These are phyloP conservation scores for Pedetes capensis DNA, from an alignment of 2,113 vertebrate species.

Conservation along the genomic window DNA sequence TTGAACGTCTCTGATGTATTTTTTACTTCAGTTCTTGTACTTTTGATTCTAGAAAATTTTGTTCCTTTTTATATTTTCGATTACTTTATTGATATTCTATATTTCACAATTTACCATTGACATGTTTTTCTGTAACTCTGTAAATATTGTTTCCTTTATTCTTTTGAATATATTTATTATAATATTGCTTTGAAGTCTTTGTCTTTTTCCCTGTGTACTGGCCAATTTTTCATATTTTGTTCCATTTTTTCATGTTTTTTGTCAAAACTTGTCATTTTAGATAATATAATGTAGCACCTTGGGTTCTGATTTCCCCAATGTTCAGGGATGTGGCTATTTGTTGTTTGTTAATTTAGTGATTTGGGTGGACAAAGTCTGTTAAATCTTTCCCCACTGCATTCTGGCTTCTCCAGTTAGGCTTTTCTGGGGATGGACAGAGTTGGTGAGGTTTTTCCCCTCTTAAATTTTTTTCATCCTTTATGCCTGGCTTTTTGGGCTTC, in stretches of 20 bases:
- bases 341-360: not conserved
- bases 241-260: not conserved
- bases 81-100: not conserved
- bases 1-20: not conserved
- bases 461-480: not conserved
- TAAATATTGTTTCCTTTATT: not conserved
- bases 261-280: not conserved
- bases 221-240: not conserved
- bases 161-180: not conserved
- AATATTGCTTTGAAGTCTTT: slow-evolving; percentile 15
- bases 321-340: not conserved
- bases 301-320: not conserved
- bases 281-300: not conserved
- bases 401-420: not conserved
- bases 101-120: not conserved
- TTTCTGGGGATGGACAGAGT: too few species aligned
- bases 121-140: not conserved
- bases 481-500: not conserved
- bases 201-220: not conserved
- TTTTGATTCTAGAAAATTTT: not conserved
- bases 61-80: not conserved
- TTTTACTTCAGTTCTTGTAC: not conserved
- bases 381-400: not conserved
- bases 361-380: not conserved
- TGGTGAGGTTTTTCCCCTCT: not conserved